Evolutionary conservation across 2,797 vertebrate genomes (phyloP).

Genomic region (Setipinna tenuifilis): DNA sequence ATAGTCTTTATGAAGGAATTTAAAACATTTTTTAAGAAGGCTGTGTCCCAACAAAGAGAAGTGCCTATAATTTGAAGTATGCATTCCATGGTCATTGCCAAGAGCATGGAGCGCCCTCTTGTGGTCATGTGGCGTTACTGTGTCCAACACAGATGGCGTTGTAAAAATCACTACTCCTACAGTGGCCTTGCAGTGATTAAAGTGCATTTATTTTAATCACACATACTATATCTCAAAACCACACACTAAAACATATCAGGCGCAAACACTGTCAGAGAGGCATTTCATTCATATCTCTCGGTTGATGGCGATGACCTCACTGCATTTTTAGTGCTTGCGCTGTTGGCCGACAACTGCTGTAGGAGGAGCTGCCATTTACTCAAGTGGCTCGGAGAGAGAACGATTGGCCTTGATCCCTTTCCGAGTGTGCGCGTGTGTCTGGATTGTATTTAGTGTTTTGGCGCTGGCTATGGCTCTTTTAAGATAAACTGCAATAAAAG

Average conservation of each 20-base stretch:
- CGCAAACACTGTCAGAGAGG: slow-evolving; percentile 41
- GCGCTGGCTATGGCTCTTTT: slow-evolving; percentile 26
- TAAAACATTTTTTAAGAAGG: not conserved
- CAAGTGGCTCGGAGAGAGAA: slow-evolving; percentile 34
- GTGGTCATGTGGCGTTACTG: not conserved
- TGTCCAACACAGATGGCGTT: not conserved
- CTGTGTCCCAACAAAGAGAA: not conserved
- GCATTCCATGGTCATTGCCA: not conserved
- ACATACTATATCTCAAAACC: not conserved
- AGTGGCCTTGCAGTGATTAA: not conserved
- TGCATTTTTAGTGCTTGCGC: slow-evolving; percentile 35
- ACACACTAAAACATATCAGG: not conserved
- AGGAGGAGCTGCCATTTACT: slow-evolving; percentile 15
- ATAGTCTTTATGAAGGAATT: not conserved
- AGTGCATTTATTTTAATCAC: not conserved
- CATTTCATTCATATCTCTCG: slow-evolving; percentile 57
- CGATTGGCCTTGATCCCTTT: slow-evolving; percentile 3
- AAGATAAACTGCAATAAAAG: slow-evolving; percentile 31
- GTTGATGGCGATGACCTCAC: slow-evolving; percentile 42
- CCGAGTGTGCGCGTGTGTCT: slow-evolving; percentile 47
- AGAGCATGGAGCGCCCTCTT: not conserved
- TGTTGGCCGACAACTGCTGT: slow-evolving; percentile 38
- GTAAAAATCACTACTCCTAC: not conserved
- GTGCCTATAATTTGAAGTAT: not conserved
- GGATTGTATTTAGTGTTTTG: slow-evolving; percentile 45